phyloP scores from a whole-genome alignment of 2,113 vertebrate species.

The Nesoenas mayeri region DNA sequence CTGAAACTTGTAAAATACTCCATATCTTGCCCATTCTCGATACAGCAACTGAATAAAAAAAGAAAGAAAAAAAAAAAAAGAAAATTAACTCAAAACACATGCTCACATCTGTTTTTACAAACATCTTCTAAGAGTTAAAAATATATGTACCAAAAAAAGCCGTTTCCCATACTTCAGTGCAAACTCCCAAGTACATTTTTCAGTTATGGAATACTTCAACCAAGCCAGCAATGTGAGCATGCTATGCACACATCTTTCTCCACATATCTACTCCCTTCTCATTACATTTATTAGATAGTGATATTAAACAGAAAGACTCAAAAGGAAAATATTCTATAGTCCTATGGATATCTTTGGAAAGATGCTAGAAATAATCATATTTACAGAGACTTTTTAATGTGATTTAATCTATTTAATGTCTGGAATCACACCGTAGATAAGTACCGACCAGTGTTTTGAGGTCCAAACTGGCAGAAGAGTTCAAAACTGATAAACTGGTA shows the following conservation, averaged over 20 bases:
- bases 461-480: not conserved
- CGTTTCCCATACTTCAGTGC: not conserved
- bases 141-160: not conserved
- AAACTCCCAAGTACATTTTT: not conserved
- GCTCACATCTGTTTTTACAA: not conserved
- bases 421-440: not conserved
- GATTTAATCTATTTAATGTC: not conserved
- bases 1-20: constrained; percentile 95
- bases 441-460: not conserved
- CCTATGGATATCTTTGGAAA: not conserved
- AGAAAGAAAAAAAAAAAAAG: not conserved
- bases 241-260: not conserved
- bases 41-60: constrained; percentile 83
- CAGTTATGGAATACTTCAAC: not conserved
- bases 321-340: not conserved
- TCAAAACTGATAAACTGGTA: not conserved
- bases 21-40: constrained; percentile 95
- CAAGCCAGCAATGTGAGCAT: not conserved
- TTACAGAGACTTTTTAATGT: not conserved
- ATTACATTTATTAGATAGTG: not conserved
- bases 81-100: not conserved
- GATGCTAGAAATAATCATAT: not conserved
- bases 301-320: not conserved
- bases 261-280: not conserved
- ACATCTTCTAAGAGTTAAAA: not conserved